Evolutionary conservation across 2,113 vertebrate genomes (phyloP).

Genomic region (Serilophus lunatus): DNA sequence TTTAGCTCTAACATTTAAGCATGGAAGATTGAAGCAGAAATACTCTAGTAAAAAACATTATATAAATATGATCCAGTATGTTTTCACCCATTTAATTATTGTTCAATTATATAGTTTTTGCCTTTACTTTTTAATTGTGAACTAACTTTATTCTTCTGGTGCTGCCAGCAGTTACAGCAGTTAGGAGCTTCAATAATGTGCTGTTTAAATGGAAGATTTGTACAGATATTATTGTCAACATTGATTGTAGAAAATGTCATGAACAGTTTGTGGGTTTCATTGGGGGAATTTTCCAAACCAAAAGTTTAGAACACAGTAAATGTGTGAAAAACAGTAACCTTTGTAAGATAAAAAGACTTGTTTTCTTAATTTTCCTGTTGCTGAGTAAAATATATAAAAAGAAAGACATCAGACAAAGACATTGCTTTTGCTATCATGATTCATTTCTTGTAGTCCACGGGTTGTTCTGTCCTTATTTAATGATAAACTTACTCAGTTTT

Average conservation of each 20-base stretch:
- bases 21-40: background rate
- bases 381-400: background rate
- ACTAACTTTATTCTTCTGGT: background rate
- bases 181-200: background rate
- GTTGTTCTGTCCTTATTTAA: background rate
- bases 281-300: fast-evolving
- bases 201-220: background rate
- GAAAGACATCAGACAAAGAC: background rate
- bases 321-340: background rate
- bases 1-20: background rate
- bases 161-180: background rate
- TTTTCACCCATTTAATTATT: background rate
- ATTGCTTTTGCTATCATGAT: background rate
- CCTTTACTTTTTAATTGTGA: background rate
- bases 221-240: background rate
- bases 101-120: background rate
- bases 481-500: background rate
- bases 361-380: background rate
- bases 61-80: background rate
- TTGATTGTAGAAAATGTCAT: background rate
- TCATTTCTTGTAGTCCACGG: background rate
- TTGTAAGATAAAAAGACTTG: background rate
- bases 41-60: background rate
- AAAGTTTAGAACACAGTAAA: background rate
- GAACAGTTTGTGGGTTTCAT: background rate